phyloP scores from a whole-genome alignment of 2,797 vertebrate species.

The Arremon brunneinucha region DNA sequence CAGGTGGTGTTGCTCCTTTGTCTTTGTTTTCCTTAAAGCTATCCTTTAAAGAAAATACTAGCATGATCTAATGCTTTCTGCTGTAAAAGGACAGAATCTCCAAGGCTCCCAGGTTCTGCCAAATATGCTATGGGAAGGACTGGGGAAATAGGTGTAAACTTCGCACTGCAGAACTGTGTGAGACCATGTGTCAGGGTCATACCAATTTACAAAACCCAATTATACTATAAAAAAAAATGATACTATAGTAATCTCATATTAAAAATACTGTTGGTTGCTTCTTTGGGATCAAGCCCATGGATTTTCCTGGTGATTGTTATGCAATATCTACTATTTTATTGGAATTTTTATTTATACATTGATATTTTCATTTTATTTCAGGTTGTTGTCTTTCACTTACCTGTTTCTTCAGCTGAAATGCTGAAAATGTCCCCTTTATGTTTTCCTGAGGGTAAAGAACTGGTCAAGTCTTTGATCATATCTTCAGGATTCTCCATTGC shows the following conservation, averaged over 20 bases:
- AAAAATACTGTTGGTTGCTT: background rate
- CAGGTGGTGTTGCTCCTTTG: background rate
- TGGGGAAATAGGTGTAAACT: background rate
- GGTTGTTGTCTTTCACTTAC: background rate
- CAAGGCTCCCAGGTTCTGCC: background rate
- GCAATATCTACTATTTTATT: background rate
- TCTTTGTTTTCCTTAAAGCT: background rate
- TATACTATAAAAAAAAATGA: background rate
- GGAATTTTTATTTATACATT: background rate
- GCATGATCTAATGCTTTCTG: background rate
- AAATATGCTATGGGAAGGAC: background rate
- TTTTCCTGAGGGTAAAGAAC: background rate
- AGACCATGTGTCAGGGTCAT: background rate
- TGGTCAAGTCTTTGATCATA: background rate
- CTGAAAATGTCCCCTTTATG: background rate
- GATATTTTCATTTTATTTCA: background rate
- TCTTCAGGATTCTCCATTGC: background rate
- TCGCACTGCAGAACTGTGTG: background rate
- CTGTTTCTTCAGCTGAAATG: background rate
- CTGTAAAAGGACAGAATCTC: background rate
- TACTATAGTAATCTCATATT: background rate
- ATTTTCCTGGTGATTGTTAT: background rate
- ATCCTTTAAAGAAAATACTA: background rate
- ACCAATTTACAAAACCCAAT: background rate
- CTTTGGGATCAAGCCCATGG: background rate